Base-by-base conservation (phyloP, 2,113 vertebrate genomes). In the Cryptotis parvus region DNA sequence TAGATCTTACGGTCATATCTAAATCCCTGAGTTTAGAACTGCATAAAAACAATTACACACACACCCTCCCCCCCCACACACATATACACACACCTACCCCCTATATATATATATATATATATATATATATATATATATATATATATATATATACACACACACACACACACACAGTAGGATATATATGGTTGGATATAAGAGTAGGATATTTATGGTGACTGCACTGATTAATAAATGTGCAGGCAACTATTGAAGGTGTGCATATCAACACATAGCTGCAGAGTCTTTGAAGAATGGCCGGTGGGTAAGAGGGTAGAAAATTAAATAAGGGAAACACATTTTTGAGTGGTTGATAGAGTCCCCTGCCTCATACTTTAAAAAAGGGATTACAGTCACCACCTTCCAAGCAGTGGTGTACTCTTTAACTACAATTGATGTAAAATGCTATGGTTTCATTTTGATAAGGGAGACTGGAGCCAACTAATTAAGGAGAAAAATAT, bases 401-500 rank as follows among this genome's bases (percentile, higher is more conserved):
- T 4, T 87, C 24, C 73, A 73, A 74, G 52, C 31, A n/a, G 31
- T 9, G 9, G 6, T 29, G 27, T 41, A 22, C 29, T 91, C 55
- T 73, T 72, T 41, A 90, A 63, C 69, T 73, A 22, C 87, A 58
- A 66, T 22, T 86, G 55, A 16, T 58, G 49, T 73, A 8, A 52
- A 86, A 73, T 61, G 80, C 26, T 72, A 52, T 79, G 37, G 3
- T 89, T 66, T 86, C 8, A 22, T 81, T 87, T 92, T 89, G 41
- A 2, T 4, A 72, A 45, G 37, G 18, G 16, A 68, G 18, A 80
- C 15, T 61, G 14, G 24, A 84, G 20, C 10, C 49, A 26, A 79
- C 79, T 31, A 76, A 15, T 79, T 81, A 85, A 33, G 16, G n/a
- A n/a, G 49, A 26, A 69, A 22, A 69, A 69, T 11, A 9, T 73